Evolutionary conservation across 2,888 invertebrate species (phyloP).

Genomic region (Sussaba pulchella): DNA sequence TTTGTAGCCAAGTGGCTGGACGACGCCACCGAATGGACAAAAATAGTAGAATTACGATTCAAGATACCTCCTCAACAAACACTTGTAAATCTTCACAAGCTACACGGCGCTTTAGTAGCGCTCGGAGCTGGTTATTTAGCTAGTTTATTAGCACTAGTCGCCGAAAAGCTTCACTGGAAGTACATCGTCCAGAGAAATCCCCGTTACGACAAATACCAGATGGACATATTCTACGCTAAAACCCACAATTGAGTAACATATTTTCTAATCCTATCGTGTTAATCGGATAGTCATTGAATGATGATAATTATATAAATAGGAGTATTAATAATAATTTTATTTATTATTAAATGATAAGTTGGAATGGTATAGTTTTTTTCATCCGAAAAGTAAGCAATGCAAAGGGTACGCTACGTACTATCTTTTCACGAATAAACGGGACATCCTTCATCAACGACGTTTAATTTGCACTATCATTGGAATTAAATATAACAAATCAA

Average conservation of each 20-base stretch:
- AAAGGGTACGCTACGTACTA: conserved; percentile 60
- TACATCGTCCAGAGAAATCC: conserved; percentile 88
- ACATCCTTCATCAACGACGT: background rate
- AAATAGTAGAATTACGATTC: conserved; percentile 85
- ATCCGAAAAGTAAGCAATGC: background rate
- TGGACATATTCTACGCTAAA: conserved; percentile 85
- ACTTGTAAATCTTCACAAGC: conserved; percentile 91
- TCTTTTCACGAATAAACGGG: conserved; percentile 29
- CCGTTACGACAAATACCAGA: conserved; percentile 89
- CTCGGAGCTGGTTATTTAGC: conserved; percentile 89
- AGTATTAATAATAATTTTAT: too few species aligned
- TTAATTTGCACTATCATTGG: too few species aligned
- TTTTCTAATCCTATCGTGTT: background rate
- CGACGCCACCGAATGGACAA: conserved; percentile 88
- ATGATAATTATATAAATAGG: too few species aligned
- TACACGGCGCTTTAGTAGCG: conserved; percentile 91
- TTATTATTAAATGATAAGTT: background rate
- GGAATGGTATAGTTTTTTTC: background rate
- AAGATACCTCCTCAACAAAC: conserved; percentile 88
- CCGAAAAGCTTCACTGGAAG: conserved; percentile 89
- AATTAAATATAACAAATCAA: too few species aligned
- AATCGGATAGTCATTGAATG: too few species aligned
- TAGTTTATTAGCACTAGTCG: conserved; percentile 86
- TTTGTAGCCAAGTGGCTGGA: conserved; percentile 92
- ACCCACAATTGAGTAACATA: background rate